Evolutionary conservation across 2,797 vertebrate genomes (phyloP), one percentile per base, ranked within the genome.

Genomic region (Vireo griseus): DNA sequence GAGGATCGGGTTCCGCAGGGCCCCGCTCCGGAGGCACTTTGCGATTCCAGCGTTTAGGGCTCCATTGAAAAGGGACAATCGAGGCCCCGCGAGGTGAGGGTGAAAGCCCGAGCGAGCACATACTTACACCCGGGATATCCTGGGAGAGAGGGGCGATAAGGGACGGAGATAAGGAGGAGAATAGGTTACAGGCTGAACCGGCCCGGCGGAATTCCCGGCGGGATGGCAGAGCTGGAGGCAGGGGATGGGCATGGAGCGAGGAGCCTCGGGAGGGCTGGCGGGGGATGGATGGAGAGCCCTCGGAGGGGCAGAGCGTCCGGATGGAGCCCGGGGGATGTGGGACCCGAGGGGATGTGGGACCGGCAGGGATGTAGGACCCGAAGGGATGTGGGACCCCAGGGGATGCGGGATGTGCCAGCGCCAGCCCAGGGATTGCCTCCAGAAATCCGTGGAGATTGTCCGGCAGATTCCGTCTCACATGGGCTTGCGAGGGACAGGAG

Each of bases 101-200:
- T 89, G 88, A 92, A 91, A 96, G 94, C 95, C 95, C 84, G 90
- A 89, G 94, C 79, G 85, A 94, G 94, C 96, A 63, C 92, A 72
- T 97, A 98, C 98, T 98, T 97, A 98, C 98, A 98, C 97, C 96
- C 97, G 98, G 85, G 98, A 98, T 93, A 98, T 98, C 98, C 98
- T 98, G 97, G 24, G 90, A 92, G 92, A 96, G 94, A 90, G 86
- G 91, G 47, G 90, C 44, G 97, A 96, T 92, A 78, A 95, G 96
- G 86, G 44, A 97, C 39, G 91, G 71, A 98, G 92, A 97, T 81
- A 97, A 97, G 29, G 88, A 91, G 21, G 83, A 95, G 83, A 96
- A 93, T 50, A 59, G 45, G 77, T 95, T 91, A 91, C 88, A 69
- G 61, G 31, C 33, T 0, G 17, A 83, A 80, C 47, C 55, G 21